A percentile compares a stretch with the other conserved stretches of the same genome.
These are phyloP conservation scores for Hippocampus comes DNA, from an alignment of 2,113 vertebrate species.

Conservation along the genomic window DNA sequence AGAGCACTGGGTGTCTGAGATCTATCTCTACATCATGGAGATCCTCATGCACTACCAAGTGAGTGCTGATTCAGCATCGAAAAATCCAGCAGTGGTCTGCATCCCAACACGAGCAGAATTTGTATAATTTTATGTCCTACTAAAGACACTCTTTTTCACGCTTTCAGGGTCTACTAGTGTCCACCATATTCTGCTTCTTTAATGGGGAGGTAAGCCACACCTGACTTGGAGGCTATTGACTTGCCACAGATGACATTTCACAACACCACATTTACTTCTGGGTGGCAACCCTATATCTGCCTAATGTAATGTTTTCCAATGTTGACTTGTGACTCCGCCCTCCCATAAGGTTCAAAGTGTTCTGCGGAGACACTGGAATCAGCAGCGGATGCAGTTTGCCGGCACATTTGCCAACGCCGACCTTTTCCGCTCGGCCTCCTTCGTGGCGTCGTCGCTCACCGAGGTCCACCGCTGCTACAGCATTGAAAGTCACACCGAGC, in stretches of 20 bases:
- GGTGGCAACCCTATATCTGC: background rate
- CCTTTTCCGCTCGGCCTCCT: conserved; percentile 84
- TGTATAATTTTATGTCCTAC: conserved; percentile 6
- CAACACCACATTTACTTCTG: background rate
- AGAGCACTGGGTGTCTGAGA: conserved; percentile 76
- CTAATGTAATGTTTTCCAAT: background rate
- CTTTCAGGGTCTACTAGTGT: conserved; percentile 65
- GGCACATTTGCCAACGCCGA: conserved; percentile 86
- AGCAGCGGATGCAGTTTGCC: conserved; percentile 89
- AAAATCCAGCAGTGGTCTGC: background rate
- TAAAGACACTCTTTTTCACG: background rate
- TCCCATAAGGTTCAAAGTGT: conserved; percentile 84
- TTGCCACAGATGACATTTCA: background rate
- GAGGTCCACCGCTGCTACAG: conserved; percentile 86
- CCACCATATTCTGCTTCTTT: conserved; percentile 73
- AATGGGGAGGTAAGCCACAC: conserved; percentile 63
- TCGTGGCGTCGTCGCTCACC: conserved; percentile 85
- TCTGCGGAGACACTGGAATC: conserved; percentile 89
- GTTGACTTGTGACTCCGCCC: background rate
- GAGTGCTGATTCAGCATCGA: background rate
- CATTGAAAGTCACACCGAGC: conserved; percentile 85
- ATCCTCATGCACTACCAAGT: conserved; percentile 96
- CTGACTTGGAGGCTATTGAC: background rate
- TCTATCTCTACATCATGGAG: conserved; percentile 86
- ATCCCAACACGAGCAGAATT: background rate